Base-by-base conservation (phyloP, 2,888 invertebrate genomes). In the Polia nebulosa region DNA sequence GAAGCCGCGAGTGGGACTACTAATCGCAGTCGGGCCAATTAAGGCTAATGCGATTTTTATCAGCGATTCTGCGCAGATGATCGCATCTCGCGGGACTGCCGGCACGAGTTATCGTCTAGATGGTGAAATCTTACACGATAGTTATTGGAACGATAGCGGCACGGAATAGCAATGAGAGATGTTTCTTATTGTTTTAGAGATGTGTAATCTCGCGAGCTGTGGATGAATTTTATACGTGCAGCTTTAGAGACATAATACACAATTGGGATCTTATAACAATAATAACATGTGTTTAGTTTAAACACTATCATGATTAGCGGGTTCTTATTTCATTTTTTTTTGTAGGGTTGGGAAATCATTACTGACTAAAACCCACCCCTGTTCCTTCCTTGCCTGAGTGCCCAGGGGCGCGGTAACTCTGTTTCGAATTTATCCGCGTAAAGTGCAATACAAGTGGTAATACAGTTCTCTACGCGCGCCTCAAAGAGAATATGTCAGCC, bases 11-110 rank as follows among this genome's bases (percentile, higher is more conserved):
- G 34, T 29, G 63, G 63, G 27, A 51, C 59, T 61, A 76, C 78
- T 85, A 81, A 85, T 86, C 83, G 80, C 73, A 77, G 70, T 58
- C 56, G 56, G 63, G 62, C 78, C 86, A 85, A 87, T 88, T 88
- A 87, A 67, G 78, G 81, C 74, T 88, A 88, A 88, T 87, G 87
- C 80, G 86, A 86, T 87, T 88, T 88, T 88, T 88, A 87, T 86
- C 83, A 84, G 83, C 77, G 78, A 75, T 76, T 82, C 65, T 66
- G 72, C 57, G 70, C 72, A 70, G 74, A 73, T 76, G 76, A 74
- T 82, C 71, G 32, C 49, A 44, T 64, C 84, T 65, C 81, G 44
- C 52, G 81, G 60, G 84, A 62, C 59, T 56, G 49, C 49, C 56
- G 57, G 56, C 66, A 41, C 66, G 67, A 74, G 72, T 79, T 76